Conservation (phyloP, 2,113 vertebrate genomes). For the Beaufortia kweichowensis region DNA sequence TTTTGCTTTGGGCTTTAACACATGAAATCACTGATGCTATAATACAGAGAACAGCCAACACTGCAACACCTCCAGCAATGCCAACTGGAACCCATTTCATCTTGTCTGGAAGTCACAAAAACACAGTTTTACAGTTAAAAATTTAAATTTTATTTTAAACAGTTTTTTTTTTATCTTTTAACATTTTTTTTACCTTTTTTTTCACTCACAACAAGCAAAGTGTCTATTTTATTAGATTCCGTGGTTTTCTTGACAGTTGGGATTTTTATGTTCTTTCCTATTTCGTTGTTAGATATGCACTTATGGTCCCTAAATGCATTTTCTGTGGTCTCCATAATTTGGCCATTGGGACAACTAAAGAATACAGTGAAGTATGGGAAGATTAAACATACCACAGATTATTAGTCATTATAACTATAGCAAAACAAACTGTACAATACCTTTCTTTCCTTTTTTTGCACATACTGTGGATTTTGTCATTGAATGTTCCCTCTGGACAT, state of each 20-base stretch:
- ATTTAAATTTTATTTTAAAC: not conserved
- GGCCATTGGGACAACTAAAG: conserved; percentile 60
- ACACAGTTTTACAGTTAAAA: not conserved
- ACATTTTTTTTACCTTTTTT: not conserved
- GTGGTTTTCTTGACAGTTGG: not conserved
- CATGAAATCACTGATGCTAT: not conserved
- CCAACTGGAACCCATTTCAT: not conserved
- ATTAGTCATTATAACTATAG: not conserved
- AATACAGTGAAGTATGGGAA: not conserved
- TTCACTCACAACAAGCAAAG: not conserved
- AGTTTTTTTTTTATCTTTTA: not conserved
- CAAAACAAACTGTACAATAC: conserved; percentile 49
- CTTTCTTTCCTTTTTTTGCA: conserved; percentile 67
- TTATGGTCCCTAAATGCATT: conserved; percentile 55
- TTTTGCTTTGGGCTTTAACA: not conserved
- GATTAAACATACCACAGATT: not conserved
- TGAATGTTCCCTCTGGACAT: conserved; percentile 71
- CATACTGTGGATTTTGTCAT: conserved; percentile 61
- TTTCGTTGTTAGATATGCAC: conserved; percentile 40
- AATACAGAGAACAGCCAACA: not conserved
- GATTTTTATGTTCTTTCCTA: not conserved
- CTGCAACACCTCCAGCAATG: conserved; percentile 11
- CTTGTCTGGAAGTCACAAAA: not conserved
- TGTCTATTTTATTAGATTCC: not conserved
- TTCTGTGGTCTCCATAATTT: conserved; percentile 40